Base-by-base conservation (phyloP, 1,140 invertebrate genomes). In the Hydropsyche tenuis region DNA sequence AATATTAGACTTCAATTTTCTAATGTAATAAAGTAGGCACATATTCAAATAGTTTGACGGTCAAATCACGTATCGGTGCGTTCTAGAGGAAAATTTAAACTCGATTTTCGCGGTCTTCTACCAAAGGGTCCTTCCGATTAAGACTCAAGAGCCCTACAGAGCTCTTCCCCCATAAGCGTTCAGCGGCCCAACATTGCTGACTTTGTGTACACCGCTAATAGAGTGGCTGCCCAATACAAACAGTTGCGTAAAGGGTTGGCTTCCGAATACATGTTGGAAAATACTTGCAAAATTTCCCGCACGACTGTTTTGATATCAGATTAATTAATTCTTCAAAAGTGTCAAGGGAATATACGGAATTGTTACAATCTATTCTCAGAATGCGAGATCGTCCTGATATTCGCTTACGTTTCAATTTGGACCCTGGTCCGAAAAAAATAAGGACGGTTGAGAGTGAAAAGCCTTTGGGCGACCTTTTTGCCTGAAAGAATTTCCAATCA, bases 281-380 rank as follows among this genome's bases (percentile, higher is more conserved):
- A 27, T 25, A 62, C 25, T 63, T 12, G 14, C 25, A 30, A 63
- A 63, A 63, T 63, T 30, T 63, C 14, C 60, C n/a, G n/a, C n/a
- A n/a, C n/a, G n/a, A n/a, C n/a, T n/a, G n/a, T n/a, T n/a, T n/a
- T n/a, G n/a, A n/a, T n/a, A n/a, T n/a, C n/a, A n/a, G n/a, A n/a
- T n/a, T n/a, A n/a, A n/a, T n/a, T n/a, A n/a, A n/a, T n/a, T n/a
- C n/a, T n/a, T n/a, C n/a, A n/a, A n/a, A n/a, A n/a, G n/a, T n/a
- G n/a, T n/a, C n/a, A n/a, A n/a, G n/a, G n/a, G n/a, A n/a, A n/a
- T n/a, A n/a, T n/a, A n/a, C n/a, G n/a, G n/a, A n/a, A n/a, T n/a
- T n/a, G n/a, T n/a, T n/a, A n/a, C n/a, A n/a, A n/a, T n/a, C n/a
- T n/a, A n/a, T n/a, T 37, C 9, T 37, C 30, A 37, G 30, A 37